A percentile compares a stretch with the other conserved stretches of the same genome.
Conservation (phyloP, 1,140 invertebrate species). For the Cyrtorhinus lividipennis region DNA sequence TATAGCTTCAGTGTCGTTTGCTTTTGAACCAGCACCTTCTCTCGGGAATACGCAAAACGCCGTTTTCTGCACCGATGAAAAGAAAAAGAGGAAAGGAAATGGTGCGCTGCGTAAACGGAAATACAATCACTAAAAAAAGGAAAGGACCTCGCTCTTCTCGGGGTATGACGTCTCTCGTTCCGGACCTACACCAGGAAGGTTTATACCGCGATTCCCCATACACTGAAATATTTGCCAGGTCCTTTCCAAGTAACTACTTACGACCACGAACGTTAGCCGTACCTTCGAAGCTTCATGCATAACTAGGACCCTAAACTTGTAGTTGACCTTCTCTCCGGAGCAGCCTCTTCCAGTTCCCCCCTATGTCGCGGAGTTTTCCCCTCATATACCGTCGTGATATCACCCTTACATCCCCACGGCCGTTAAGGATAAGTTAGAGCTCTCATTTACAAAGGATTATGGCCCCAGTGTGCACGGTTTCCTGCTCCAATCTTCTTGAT, state of each 20-base stretch:
- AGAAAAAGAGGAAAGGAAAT: too few relatives aligned
- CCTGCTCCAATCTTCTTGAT: slow-evolving; percentile 11
- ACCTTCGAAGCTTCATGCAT: background rate
- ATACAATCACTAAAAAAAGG: too few relatives aligned
- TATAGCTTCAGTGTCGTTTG: too few relatives aligned
- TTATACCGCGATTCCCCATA: background rate
- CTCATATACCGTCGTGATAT: background rate
- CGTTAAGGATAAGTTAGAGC: background rate
- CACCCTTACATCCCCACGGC: background rate
- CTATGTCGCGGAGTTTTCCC: background rate
- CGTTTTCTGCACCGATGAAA: too few relatives aligned
- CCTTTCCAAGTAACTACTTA: background rate
- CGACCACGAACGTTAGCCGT: background rate
- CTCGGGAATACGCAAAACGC: too few relatives aligned
- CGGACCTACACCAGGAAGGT: too few relatives aligned
- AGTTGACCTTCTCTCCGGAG: background rate
- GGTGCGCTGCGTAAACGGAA: too few relatives aligned
- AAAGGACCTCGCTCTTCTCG: too few relatives aligned
- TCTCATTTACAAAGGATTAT: background rate
- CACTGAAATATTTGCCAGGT: background rate
- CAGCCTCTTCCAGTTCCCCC: background rate
- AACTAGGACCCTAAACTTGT: background rate
- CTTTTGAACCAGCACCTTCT: too few relatives aligned
- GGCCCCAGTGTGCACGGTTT: background rate
- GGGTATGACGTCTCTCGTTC: too few relatives aligned